phyloP scores from a whole-genome alignment of 2,888 invertebrate genomes.

The Drosophila setosimentum region DNA sequence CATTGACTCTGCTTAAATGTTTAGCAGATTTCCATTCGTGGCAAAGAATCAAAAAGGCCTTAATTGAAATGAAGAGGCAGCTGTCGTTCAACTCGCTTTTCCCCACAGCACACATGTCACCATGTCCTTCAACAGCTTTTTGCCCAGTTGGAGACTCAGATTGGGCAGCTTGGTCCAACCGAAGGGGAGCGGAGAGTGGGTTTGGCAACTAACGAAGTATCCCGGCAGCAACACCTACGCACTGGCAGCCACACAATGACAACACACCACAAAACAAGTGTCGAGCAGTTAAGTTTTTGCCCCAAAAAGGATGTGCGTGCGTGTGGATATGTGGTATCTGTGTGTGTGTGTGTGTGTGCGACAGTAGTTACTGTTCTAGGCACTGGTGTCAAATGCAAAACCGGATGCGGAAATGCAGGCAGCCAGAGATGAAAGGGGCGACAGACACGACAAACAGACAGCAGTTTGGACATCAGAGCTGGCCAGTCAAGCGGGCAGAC shows the following conservation, averaged over 20 bases:
- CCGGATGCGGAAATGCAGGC: conserved; percentile 81
- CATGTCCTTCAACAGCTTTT: conserved; percentile 75
- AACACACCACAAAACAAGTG: conserved; percentile 79
- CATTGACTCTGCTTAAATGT: conserved; percentile 9
- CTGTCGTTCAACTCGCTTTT: conserved; percentile 40
- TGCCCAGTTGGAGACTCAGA: conserved; percentile 43
- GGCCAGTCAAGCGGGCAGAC: conserved; percentile 74
- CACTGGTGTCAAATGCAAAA: conserved; percentile 76
- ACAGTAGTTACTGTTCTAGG: conserved; percentile 62
- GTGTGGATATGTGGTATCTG: background rate
- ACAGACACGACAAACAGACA: conserved; percentile 25
- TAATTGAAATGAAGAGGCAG: conserved; percentile 58
- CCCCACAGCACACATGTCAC: conserved; percentile 61
- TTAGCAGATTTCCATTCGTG: conserved; percentile 5
- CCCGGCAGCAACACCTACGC: conserved; percentile 56
- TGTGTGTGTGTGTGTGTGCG: conserved; percentile 22
- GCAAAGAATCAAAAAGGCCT: conserved; percentile 37
- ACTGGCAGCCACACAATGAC: conserved; percentile 57
- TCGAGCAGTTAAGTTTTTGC: conserved; percentile 78
- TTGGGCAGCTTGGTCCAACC: conserved; percentile 8
- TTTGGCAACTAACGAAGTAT: conserved; percentile 63
- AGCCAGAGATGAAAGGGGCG: conserved; percentile 37
- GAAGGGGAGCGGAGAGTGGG: background rate
- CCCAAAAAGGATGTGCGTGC: conserved; percentile 40
- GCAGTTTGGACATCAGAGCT: conserved; percentile 56